Percentiles rank a stretch among this genome's conserved stretches.
Evolutionary conservation across 1,140 invertebrate species (phyloP).

Genomic region (Ceratina japonica): DNA sequence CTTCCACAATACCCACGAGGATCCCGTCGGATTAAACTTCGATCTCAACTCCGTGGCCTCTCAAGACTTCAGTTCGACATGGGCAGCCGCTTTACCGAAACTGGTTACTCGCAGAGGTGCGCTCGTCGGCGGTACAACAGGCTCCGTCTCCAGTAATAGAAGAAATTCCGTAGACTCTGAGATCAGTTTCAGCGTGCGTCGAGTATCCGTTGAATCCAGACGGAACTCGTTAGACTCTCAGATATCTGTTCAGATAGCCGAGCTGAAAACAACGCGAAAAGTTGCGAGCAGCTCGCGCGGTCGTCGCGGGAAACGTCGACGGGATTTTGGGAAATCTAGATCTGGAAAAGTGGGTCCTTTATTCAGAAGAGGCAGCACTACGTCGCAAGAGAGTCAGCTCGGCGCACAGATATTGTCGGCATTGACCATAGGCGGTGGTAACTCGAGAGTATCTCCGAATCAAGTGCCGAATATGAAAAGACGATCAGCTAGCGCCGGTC

Average conservation of each 20-base stretch:
- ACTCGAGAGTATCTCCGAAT: conserved; percentile 75
- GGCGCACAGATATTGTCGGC: conserved; percentile 81
- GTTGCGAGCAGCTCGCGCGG: conserved; percentile 74
- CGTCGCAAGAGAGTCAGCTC: conserved; percentile 88
- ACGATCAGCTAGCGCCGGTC: conserved; percentile 78
- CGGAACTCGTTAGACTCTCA: conserved; percentile 92
- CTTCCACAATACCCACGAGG: conserved; percentile 90
- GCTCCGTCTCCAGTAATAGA: conserved; percentile 82
- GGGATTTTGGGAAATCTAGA: conserved; percentile 72
- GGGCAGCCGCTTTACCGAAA: conserved; percentile 92
- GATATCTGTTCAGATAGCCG: conserved; percentile 89
- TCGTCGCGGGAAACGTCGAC: conserved; percentile 62
- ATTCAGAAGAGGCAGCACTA: conserved; percentile 85
- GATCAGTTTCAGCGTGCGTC: conserved; percentile 88
- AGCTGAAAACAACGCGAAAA: conserved; percentile 86
- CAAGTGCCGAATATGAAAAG: conserved; percentile 81
- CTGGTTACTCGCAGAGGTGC: conserved; percentile 91
- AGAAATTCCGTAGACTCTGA: conserved; percentile 87
- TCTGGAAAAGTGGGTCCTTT: conserved; percentile 77
- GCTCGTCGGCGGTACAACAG: conserved; percentile 81
- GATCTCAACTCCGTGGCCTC: conserved; percentile 90
- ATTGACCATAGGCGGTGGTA: conserved; percentile 75
- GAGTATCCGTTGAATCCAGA: conserved; percentile 90
- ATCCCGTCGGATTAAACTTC: conserved; percentile 93
- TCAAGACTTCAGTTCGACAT: conserved; percentile 88